phyloP scores from a whole-genome alignment of 2,113 vertebrate species.

The Chinchilla lanigera region DNA sequence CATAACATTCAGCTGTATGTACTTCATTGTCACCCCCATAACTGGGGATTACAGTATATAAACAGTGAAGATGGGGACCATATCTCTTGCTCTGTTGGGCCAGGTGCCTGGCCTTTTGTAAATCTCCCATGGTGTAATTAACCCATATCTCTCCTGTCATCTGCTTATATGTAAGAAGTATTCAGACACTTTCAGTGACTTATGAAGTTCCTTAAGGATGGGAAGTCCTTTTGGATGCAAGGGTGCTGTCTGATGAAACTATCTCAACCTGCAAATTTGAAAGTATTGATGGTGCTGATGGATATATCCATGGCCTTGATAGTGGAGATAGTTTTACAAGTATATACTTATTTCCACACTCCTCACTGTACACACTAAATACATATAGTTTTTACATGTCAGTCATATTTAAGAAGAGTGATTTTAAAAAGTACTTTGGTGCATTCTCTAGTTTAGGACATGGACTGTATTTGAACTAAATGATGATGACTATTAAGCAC shows the following conservation, averaged over 20 bases:
- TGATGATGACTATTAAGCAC: not conserved
- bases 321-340: not conserved
- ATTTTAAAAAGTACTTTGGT: not conserved
- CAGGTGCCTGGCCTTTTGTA: not conserved
- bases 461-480: conserved; percentile 10
- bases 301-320: not conserved
- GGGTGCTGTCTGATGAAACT: conserved; percentile 7
- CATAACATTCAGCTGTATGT: not conserved
- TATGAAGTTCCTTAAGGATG: not conserved
- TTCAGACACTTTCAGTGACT: not conserved
- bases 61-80: not conserved
- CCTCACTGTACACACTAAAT: not conserved
- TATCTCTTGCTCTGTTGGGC: not conserved
- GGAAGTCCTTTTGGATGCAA: not conserved
- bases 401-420: not conserved
- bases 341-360: not conserved
- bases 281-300: not conserved
- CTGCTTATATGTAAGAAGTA: not conserved
- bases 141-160: not conserved
- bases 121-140: not conserved
- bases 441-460: conserved; percentile 22
- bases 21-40: not conserved
- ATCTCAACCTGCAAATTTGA: not conserved
- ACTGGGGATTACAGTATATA: not conserved
- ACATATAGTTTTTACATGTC: not conserved